Evolutionary conservation across 2,888 invertebrate species (phyloP), one percentile per base, ranked within the genome.

Genomic region (Ecdyonurus torrentis): DNA sequence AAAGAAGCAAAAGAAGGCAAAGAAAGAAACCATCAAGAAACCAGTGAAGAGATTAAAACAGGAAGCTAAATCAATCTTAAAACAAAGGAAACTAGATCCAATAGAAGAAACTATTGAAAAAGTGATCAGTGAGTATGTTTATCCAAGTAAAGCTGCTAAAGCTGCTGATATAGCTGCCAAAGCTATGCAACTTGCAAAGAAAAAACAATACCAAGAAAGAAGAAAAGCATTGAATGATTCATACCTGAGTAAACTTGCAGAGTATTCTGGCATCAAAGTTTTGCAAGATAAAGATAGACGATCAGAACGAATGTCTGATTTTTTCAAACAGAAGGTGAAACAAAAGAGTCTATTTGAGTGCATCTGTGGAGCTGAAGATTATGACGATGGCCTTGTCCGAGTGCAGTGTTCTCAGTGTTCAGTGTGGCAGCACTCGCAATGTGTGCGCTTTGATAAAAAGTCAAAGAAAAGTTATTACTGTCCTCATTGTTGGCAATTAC

Each of bases 401-500:
- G 67, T 65, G 65, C 75, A 2, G 72, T 82, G 1, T 73, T 79
- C 69, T 88, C 88, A 72, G 25, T 89, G 89, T 70, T 71, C 70
- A 0, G 75, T 79, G 63, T 75, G 75, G 69, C 88, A 88, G 70
- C 89, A 89, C 74, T 72, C 74, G 0, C 68, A 70, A 1, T 89
- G 89, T 73, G 79, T 87, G 10, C 77, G 79, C 66, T 77, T 77
- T 67, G 70, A 73, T 23, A 67, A 73, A 10, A 66, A 66, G 2
- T 71, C 72, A 63, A 68, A 71, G 1, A 71, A 72, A 58, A 70
- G 73, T 18, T 85, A 85, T 68, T 71, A 76, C 37, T 88, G 88
- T 70, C 85, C 87, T 0, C 80, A 80, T 66, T 88, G 88, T 72
- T 85, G 84, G 81, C 71, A 73, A 59, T 64, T 64, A n/a, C 63